These are phyloP conservation scores for Barnardius zonarius DNA, from an alignment of 2,113 vertebrate species.

Conservation along the genomic window DNA sequence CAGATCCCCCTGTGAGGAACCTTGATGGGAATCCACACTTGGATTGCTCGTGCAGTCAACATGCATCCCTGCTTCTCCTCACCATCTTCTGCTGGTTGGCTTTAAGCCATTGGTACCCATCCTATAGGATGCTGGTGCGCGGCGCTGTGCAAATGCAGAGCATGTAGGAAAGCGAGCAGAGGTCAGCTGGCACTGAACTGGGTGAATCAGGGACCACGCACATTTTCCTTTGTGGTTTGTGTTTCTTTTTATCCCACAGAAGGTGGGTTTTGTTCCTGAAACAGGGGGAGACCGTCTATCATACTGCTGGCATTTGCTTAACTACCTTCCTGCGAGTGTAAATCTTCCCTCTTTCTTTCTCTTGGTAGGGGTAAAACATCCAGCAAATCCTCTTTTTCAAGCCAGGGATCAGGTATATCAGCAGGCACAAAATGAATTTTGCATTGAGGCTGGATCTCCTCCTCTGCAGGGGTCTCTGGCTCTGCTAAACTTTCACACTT, in stretches of 20 bases:
- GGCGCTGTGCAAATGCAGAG: background rate
- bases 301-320: background rate
- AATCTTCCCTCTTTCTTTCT: constrained; percentile 26
- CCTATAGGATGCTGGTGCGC: background rate
- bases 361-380: background rate
- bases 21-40: background rate
- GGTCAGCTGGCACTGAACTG: background rate
- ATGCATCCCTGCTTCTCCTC: background rate
- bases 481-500: constrained; percentile 47
- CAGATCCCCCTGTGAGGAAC: background rate
- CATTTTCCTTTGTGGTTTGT: background rate
- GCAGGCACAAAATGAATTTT: constrained; percentile 22
- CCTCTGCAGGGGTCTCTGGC: constrained; percentile 4
- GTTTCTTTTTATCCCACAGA: background rate
- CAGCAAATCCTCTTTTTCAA: constrained; percentile 24
- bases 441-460: background rate
- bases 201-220: background rate
- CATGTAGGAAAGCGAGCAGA: accelerated
- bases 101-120: background rate
- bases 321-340: background rate
- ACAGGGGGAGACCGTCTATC: background rate
- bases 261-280: background rate
- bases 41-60: background rate
- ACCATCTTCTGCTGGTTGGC: background rate
- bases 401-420: background rate